Conservation (phyloP, 2,797 vertebrate genomes). For the Anabacerthia variegaticeps region DNA sequence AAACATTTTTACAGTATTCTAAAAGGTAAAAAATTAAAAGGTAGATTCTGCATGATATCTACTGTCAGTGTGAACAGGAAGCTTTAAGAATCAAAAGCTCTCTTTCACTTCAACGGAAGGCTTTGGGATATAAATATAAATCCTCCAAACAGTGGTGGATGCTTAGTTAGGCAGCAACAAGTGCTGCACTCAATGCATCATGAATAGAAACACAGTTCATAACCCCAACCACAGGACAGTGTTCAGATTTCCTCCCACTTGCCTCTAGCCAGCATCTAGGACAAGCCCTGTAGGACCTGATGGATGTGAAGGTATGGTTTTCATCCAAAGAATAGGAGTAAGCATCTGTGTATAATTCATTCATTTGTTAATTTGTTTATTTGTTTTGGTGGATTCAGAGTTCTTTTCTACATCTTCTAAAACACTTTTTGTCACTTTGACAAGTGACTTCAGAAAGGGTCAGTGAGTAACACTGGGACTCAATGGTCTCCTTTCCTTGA, state of each 20-base stretch:
- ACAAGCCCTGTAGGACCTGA: not conserved
- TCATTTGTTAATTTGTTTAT: not conserved
- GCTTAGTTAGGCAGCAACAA: not conserved
- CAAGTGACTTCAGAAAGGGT: not conserved
- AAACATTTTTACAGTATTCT: not conserved
- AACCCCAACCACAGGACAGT: not conserved
- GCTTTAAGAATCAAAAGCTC: not conserved
- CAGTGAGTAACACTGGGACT: not conserved
- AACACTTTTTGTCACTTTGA: not conserved
- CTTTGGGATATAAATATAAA: conserved; percentile 26
- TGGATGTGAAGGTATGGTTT: not conserved
- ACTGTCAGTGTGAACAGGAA: not conserved
- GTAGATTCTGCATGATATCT: not conserved
- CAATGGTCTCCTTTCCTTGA: not conserved
- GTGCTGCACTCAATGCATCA: not conserved
- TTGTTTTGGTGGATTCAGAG: accelerated
- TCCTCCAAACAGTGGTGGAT: not conserved
- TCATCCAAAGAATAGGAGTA: not conserved
- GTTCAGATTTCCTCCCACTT: not conserved
- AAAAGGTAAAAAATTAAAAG: not conserved
- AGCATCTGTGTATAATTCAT: not conserved
- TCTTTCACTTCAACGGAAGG: conserved; percentile 14
- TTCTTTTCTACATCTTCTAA: not conserved
- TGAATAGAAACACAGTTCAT: not conserved
- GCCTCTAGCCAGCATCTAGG: not conserved